phyloP scores from a whole-genome alignment of 2,113 vertebrate species.

The Sceloporus tristichus region DNA sequence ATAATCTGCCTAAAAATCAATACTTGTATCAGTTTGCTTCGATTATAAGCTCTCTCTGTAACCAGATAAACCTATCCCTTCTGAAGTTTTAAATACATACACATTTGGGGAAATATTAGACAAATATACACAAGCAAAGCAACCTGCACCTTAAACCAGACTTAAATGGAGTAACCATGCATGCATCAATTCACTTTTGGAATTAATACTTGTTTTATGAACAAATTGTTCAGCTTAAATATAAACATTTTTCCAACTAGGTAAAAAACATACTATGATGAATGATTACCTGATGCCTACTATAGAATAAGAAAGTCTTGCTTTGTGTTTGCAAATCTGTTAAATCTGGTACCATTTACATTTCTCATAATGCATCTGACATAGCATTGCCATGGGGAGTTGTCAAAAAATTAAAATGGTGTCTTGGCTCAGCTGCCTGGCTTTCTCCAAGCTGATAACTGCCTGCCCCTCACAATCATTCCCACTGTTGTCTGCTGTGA shows the following conservation, averaged over 20 bases:
- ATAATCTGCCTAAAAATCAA: constrained; percentile 50
- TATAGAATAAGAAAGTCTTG: neutral
- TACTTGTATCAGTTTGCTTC: constrained; percentile 46
- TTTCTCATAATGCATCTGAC: neutral
- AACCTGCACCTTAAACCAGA: constrained; percentile 31
- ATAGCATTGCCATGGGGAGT: neutral
- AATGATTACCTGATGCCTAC: constrained; percentile 12
- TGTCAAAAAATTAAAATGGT: neutral
- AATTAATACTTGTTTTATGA: constrained; percentile 24
- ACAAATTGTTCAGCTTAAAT: neutral
- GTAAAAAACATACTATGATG: neutral
- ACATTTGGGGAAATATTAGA: constrained; percentile 40
- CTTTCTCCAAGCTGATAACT: too few relatives aligned
- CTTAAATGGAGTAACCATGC: neutral
- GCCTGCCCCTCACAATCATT: too few relatives aligned
- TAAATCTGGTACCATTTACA: too few relatives aligned
- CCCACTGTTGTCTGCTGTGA: too few relatives aligned
- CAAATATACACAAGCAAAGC: neutral
- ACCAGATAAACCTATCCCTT: constrained; percentile 44
- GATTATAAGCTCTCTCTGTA: constrained; percentile 43
- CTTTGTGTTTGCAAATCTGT: neutral
- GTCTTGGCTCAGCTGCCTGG: neutral
- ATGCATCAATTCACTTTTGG: constrained; percentile 5
- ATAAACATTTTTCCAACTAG: neutral
- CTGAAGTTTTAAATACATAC: constrained; percentile 35